Evolutionary conservation across 1,140 invertebrate species (phyloP).

Genomic region (Heliothis virescens): DNA sequence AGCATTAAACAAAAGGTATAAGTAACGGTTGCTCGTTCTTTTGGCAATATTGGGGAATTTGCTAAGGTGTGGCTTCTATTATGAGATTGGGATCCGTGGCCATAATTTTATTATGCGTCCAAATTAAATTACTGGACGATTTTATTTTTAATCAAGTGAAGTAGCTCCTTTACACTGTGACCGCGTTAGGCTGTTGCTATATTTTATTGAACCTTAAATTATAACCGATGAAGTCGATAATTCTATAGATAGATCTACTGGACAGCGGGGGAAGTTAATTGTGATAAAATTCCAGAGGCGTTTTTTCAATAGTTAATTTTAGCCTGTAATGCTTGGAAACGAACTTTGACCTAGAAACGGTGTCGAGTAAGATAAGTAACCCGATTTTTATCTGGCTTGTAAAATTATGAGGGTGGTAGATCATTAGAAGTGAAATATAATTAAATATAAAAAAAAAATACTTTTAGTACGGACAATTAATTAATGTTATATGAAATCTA

Average conservation of each 20-base stretch:
- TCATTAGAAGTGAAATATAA: too few relatives aligned
- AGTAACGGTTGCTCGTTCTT: conserved; percentile 72
- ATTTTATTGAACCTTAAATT: not conserved
- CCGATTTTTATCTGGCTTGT: not conserved
- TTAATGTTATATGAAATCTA: too few relatives aligned
- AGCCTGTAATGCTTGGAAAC: conserved; percentile 4
- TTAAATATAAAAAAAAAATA: too few relatives aligned
- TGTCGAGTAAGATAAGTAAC: not conserved
- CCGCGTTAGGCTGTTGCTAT: not conserved
- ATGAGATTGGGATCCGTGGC: conserved; percentile 60
- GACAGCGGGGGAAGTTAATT: conserved; percentile 15
- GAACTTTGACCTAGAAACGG: conserved; percentile 26
- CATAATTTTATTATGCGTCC: conserved; percentile 67
- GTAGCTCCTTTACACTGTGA: conserved; percentile 38
- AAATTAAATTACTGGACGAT: conserved; percentile 67
- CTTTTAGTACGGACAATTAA: too few relatives aligned
- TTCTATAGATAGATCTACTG: not conserved
- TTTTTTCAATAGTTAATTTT: conserved; percentile 42
- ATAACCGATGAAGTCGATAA: not conserved
- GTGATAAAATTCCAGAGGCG: conserved; percentile 37
- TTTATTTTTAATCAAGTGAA: conserved; percentile 71
- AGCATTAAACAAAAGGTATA: conserved; percentile 73
- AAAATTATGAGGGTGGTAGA: not conserved
- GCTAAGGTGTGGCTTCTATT: conserved; percentile 70
- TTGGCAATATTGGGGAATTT: conserved; percentile 73